Evolutionary conservation across 2,113 vertebrate genomes (phyloP).

Genomic region (Ophthalmolycus amberensis): DNA sequence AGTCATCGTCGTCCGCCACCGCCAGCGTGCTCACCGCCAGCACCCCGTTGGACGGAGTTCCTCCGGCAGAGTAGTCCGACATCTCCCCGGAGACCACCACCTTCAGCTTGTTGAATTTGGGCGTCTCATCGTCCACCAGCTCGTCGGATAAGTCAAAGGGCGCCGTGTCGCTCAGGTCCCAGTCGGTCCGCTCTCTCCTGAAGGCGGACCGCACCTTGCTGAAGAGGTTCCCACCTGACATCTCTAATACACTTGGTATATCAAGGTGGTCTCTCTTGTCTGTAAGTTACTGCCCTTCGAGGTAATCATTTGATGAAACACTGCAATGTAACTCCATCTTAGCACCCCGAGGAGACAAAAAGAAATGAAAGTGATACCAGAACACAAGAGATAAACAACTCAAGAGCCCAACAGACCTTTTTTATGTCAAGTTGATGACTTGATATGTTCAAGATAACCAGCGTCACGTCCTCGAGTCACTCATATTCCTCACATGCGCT

Average conservation of each 20-base stretch:
- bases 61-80: slow-evolving; percentile 74
- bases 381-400: not conserved
- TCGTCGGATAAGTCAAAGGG: slow-evolving; percentile 91
- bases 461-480: too few species aligned
- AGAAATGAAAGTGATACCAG: too few species aligned
- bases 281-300: not conserved
- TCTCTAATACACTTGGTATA: slow-evolving; percentile 48
- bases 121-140: slow-evolving; percentile 82
- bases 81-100: slow-evolving; percentile 91
- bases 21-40: slow-evolving; percentile 73
- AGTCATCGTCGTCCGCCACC: slow-evolving; percentile 87
- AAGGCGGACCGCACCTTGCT: slow-evolving; percentile 86
- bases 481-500: not conserved
- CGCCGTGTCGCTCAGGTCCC: slow-evolving; percentile 88
- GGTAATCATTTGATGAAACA: slow-evolving; percentile 23
- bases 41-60: slow-evolving; percentile 83
- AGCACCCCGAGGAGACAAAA: slow-evolving; percentile 23
- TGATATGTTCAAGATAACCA: not conserved
- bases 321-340: not conserved
- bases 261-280: not conserved
- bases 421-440: too few species aligned
- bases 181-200: slow-evolving; percentile 74
- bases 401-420: not conserved
- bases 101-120: slow-evolving; percentile 90
- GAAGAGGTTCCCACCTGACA: slow-evolving; percentile 87